Evolutionary conservation across 1,140 invertebrate genomes (phyloP).

Genomic region (Monomorium pharaonis): DNA sequence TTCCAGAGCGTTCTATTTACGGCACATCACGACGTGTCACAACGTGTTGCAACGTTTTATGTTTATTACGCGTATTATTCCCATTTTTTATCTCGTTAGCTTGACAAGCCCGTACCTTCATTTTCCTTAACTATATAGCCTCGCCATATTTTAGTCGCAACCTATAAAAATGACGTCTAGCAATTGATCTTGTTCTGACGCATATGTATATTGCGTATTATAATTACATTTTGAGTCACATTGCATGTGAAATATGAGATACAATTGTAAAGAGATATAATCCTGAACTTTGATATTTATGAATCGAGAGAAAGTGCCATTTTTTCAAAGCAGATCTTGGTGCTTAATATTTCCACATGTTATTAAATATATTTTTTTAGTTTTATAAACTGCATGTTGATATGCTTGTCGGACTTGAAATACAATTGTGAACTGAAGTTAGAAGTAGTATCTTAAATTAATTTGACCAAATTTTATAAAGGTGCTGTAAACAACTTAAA

Average conservation of each 20-base stretch:
- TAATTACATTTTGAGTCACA: background rate
- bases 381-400: too few species aligned
- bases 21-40: background rate
- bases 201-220: background rate
- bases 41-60: background rate
- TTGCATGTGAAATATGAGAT: background rate
- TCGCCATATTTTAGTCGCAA: slow-evolving; percentile 31
- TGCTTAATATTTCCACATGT: too few species aligned
- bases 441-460: too few species aligned
- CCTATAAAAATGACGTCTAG: slow-evolving; percentile 12
- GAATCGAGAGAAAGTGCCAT: too few species aligned
- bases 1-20: background rate
- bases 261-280: background rate
- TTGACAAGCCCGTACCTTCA: background rate
- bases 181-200: background rate
- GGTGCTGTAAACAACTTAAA: too few species aligned
- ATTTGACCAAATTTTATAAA: too few species aligned
- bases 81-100: background rate
- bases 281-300: background rate
- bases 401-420: too few species aligned
- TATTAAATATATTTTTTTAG: too few species aligned
- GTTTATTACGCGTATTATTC: background rate
- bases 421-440: too few species aligned
- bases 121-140: too few species aligned
- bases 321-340: too few species aligned